phyloP scores from a whole-genome alignment of 2,113 vertebrate species.

The Lepus timidus region DNA sequence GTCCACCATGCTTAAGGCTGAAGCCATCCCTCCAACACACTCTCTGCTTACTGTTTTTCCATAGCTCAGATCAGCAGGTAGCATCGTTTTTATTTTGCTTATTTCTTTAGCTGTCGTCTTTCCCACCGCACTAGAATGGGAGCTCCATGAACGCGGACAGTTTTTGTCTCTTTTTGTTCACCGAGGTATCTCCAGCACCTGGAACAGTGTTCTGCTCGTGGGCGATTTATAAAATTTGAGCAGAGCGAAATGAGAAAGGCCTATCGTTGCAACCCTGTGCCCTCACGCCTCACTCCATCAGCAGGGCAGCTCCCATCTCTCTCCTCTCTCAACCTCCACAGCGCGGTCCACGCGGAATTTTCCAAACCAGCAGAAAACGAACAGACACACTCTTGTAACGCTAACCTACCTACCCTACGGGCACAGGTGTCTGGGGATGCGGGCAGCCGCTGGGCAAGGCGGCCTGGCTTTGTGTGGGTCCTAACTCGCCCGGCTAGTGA shows the following conservation, averaged over 20 bases:
- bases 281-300: background rate
- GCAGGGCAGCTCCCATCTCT: background rate
- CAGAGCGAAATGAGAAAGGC: background rate
- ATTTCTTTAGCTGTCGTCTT: conserved; percentile 37
- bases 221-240: background rate
- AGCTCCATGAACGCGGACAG: background rate
- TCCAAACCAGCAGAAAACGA: background rate
- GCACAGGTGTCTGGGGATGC: background rate
- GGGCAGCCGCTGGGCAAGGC: background rate
- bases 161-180: background rate
- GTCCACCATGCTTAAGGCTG: background rate
- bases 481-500: background rate
- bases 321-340: background rate
- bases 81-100: conserved; percentile 7
- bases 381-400: background rate
- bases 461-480: background rate
- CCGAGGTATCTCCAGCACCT: background rate
- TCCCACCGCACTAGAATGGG: background rate
- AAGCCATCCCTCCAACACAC: background rate
- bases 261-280: background rate
- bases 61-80: background rate
- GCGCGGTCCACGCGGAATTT: background rate
- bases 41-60: background rate
- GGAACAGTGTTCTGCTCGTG: background rate
- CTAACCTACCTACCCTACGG: background rate